Base-by-base conservation (phyloP, 2,113 vertebrate species). In the Epinephelus moara region DNA sequence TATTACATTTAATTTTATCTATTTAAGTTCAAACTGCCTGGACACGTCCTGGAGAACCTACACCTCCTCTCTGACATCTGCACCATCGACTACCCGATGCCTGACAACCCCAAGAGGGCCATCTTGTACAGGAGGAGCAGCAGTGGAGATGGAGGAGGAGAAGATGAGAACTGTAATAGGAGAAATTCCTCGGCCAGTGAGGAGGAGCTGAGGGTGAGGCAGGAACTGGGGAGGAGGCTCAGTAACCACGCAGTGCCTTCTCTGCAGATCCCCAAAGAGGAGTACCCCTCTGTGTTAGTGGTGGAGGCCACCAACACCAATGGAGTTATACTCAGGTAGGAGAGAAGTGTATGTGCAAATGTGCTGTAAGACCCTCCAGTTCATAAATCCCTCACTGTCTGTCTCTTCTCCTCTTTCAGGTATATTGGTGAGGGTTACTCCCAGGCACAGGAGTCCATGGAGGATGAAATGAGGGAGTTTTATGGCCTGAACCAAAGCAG, bases 391-490 rank as follows among this genome's bases (percentile, higher is more conserved):
- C 56, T 70, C 25, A 53, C 40, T 13, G 27, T 33, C 42, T 57
- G 10, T 61, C 6, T 66, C 30, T 66, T 17, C 45, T 81, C 21
- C 4, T 45, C 64, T 50, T 21, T 50, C 89, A 99, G 98, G 88
- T 99, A 98, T 86, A 97, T 99, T 56, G 97, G 98, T 11, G 96
- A 97, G 86, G 95, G 96, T 77, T 99, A 99, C 92, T 99, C 98
- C 11, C 95, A 94, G 45, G 97, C 97, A 25, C 98, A 98, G 90
- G 98, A 99, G 50, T 90, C 94, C 76, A 96, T 99, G 97, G 98
- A 99, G 91, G 97, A 99, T 79, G 96, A 98, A 63, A 98, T 99
- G 97, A 97, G 96, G 85, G 95, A 94, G 8, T 97, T 95, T 90
- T 99, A 99, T 23, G 88, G 88, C 70, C 93, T 95, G 84, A 93